These are phyloP conservation scores for Galemys pyrenaicus DNA, from an alignment of 2,113 vertebrate species.

Conservation along the genomic window DNA sequence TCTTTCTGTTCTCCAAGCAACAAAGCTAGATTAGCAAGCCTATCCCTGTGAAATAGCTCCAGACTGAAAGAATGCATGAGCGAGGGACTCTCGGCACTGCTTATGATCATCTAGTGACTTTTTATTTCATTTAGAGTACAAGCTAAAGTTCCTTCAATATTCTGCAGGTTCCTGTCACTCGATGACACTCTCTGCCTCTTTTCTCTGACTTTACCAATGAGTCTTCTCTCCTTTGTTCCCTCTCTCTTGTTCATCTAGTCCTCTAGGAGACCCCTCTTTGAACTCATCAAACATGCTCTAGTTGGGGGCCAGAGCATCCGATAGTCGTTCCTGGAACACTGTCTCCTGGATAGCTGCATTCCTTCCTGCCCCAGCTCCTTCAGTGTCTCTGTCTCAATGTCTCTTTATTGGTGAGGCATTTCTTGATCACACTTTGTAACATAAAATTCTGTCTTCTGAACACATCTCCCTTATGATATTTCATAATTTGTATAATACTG, in stretches of 20 bases:
- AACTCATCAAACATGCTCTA: neutral
- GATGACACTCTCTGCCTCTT: neutral
- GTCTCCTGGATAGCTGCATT: neutral
- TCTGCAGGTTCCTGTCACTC: neutral
- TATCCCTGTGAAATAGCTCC: neutral
- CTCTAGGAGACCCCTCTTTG: neutral
- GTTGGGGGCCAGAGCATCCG: neutral
- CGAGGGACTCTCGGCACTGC: neutral
- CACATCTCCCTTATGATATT: neutral
- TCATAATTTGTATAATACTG: neutral
- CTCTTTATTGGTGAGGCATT: neutral
- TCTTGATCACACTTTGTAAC: neutral
- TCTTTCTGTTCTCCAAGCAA: neutral
- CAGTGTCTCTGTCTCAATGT: neutral
- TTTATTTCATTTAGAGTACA: neutral
- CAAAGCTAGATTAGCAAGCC: neutral
- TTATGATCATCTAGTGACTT: neutral
- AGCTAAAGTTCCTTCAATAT: neutral
- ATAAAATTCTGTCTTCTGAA: neutral
- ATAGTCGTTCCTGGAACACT: neutral
- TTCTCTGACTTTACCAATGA: neutral
- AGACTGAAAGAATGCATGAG: neutral
- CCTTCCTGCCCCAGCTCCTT: neutral
- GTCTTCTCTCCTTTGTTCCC: accelerated
- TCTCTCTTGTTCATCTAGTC: neutral